Evolutionary conservation across 2,888 invertebrate genomes (phyloP), one percentile per base, ranked within the genome.

Genomic region (Rhamnusium bicolor): DNA sequence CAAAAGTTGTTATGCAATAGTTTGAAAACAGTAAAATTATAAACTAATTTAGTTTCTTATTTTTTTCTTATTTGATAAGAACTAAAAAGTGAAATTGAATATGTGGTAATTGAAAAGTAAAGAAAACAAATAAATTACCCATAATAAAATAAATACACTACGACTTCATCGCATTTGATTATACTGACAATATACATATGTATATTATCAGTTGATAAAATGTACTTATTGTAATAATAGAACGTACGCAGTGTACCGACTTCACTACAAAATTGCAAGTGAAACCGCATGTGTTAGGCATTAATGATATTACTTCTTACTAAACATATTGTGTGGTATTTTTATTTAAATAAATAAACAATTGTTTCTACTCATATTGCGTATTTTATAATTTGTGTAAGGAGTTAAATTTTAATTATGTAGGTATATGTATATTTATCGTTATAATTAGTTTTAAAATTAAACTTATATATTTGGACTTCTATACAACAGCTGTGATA

Each of bases 261-360:
- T 63, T 63, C 63, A 69, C 47, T 62, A 66, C 69, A 71, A 77
- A 73, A 76, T 61, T 68, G 72, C 67, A 73, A 73, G 74, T 73
- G 70, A 74, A 74, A 72, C 71, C 72, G 73, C 69, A 78, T 78
- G 78, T 72, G 80, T 68, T 49, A 54, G 70, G 81, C 79, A 81
- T 81, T 81, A 81, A 81, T 81, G 72, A 70, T 70, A 81, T 81
- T 77, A 75, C 80, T 75, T 78, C 74, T 77, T 80, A 76, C 77
- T 76, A 79, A 77, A 77, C 73, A 58, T 72, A 70, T 71, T 72
- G 72, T 75, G 73, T 67, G 71, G 29, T 56, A 71, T 67, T 61
- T 47, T 18, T 1, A 74, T 73, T 76, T 76, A 65, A 73, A 76
- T 76, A 73, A 71, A 76, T 69, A 71, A 69, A 69, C 75, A 67